Evolutionary conservation across 1,140 invertebrate species (phyloP).

Genomic region (Lepidurus couesii): DNA sequence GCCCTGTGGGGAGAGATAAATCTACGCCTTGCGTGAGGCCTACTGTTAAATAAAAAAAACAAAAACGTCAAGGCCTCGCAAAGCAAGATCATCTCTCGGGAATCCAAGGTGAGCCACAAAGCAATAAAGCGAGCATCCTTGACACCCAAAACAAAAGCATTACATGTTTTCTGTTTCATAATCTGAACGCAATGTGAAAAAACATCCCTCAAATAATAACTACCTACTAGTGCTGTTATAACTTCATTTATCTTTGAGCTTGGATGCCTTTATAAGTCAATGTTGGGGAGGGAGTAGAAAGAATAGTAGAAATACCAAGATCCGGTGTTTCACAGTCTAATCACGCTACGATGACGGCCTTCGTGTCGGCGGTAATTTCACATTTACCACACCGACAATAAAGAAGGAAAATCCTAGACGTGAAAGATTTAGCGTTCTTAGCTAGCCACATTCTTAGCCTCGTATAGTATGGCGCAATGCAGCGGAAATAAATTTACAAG

Average conservation of each 20-base stretch:
- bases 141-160: too few species aligned
- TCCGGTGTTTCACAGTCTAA: background rate
- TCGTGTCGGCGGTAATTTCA: background rate
- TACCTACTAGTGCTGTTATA: background rate
- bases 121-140: too few species aligned
- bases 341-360: background rate
- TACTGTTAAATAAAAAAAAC: background rate
- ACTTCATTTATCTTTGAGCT: background rate
- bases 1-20: background rate
- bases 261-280: background rate
- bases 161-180: too few species aligned
- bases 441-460: background rate
- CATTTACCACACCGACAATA: background rate
- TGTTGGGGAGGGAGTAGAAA: background rate
- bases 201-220: too few species aligned
- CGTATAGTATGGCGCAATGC: background rate
- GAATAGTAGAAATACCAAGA: background rate
- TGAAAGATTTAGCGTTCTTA: background rate
- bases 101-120: too few species aligned
- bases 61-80: background rate
- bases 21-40: background rate
- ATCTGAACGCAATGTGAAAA: too few species aligned
- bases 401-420: background rate
- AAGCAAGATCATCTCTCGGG: background rate
- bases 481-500: conserved; percentile 13